phyloP scores from a whole-genome alignment of 2,888 invertebrate genomes.

The Chouioia cunea region DNA sequence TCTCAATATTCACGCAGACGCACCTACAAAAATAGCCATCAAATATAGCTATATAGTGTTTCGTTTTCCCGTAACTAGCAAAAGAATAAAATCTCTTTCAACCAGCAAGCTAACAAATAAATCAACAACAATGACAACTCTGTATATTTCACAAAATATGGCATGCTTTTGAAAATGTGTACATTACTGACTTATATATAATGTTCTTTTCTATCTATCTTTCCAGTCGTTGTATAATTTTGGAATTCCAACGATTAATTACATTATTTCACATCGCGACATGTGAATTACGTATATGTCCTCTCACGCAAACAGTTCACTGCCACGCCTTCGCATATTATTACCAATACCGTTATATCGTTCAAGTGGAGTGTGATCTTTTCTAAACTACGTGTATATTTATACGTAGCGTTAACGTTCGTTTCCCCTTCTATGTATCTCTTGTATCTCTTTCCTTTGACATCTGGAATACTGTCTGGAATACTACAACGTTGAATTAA shows the following conservation, averaged over 20 bases:
- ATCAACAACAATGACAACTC: slow-evolving; percentile 5
- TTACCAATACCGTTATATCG: slow-evolving; percentile 17
- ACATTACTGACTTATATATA: slow-evolving; percentile 28
- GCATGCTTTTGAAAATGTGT: slow-evolving; percentile 47
- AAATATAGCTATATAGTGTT: slow-evolving; percentile 34
- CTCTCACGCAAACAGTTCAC: slow-evolving; percentile 34
- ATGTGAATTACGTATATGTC: slow-evolving; percentile 35
- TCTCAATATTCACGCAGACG: slow-evolving; percentile 39
- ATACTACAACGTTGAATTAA: slow-evolving; percentile 42
- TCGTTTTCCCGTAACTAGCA: not conserved
- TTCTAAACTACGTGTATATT: slow-evolving; percentile 23
- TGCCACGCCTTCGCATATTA: slow-evolving; percentile 13
- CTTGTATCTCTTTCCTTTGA: slow-evolving; percentile 18
- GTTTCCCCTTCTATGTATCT: slow-evolving; percentile 2
- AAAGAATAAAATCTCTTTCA: slow-evolving; percentile 31
- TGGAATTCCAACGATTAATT: slow-evolving; percentile 21
- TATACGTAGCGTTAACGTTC: slow-evolving; percentile 13
- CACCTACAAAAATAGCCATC: slow-evolving; percentile 46
- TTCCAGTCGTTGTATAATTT: slow-evolving; percentile 22
- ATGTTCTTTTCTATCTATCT: slow-evolving; percentile 29
- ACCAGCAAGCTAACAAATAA: not conserved
- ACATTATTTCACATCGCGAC: slow-evolving; percentile 29
- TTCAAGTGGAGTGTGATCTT: slow-evolving; percentile 25
- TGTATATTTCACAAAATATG: slow-evolving; percentile 41
- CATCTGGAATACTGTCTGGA: slow-evolving; percentile 35